Evolutionary conservation across 2,113 vertebrate species (phyloP), one percentile per base, ranked within the genome.

Genomic region (Phycodurus eques): DNA sequence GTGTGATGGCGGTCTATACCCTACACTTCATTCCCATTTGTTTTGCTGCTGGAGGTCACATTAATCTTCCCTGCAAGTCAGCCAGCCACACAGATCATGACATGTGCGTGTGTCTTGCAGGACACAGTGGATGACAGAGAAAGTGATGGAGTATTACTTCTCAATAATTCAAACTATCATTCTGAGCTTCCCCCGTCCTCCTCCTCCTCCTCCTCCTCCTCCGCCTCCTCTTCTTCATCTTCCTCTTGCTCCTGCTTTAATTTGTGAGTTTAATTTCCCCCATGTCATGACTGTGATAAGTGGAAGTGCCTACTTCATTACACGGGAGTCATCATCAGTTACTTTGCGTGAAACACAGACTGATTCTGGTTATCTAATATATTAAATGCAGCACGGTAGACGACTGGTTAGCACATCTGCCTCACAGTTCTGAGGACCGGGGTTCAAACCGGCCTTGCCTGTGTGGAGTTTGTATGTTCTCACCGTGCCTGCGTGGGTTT

Each of bases 11-110:
- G 77, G 76, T 84, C 81, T 78, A 68, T 76, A 61, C 35, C 75
- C 71, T 67, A 82, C 81, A 83, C 83, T 84, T 88, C 81, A 84
- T 83, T 87, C 80, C 76, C 76, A 80, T 80, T 85, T 89, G 88
- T 88, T 88, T 87, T 79, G 81, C 65, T 74, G 74, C 79, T 83
- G 68, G 79, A 87, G 78, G 85, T 75, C 86, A 84, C 75, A 89
- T 89, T 88, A 86, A 80, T 89, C 82, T 88, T 86, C 68, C 76
- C 54, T 46, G 67, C 73, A 74, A 71, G 62, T 76, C 70, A 77
- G 72, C 44, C 53, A n/a, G 20, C 53, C 20, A 56, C 76, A 71
- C 76, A 77, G 71, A 79, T 70, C 73, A 51, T 77, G 83, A 87
- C 74, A 68, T 39, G 72, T n/a, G 67, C 59, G 71, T 44, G 60